A percentile compares a stretch with the other conserved stretches of the same genome.
phyloP scores from a whole-genome alignment of 2,113 vertebrate genomes.

The Syngnathoides biaculeatus region DNA sequence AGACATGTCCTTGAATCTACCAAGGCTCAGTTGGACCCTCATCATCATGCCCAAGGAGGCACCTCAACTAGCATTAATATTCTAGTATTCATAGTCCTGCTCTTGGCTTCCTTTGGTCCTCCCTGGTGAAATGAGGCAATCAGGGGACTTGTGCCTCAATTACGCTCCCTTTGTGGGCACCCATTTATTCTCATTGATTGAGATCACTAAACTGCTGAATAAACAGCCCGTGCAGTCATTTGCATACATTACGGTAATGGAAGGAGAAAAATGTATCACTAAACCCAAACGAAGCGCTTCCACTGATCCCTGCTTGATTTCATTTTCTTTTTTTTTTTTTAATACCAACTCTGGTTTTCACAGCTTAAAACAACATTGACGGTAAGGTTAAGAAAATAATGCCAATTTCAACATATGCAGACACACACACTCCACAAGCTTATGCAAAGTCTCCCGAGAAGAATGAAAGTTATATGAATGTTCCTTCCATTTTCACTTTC shows the following conservation, averaged over 20 bases:
- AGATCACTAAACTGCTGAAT: constrained; percentile 76
- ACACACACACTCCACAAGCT: not conserved
- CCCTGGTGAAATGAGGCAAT: constrained; percentile 61
- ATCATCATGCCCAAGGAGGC: constrained; percentile 33
- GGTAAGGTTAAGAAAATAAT: not conserved
- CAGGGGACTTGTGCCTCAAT: constrained; percentile 67
- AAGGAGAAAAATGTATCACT: constrained; percentile 65
- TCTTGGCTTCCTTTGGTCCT: constrained; percentile 27
- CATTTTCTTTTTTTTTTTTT: not conserved
- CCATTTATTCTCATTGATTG: constrained; percentile 73
- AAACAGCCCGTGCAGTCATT: constrained; percentile 73
- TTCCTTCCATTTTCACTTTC: too few relatives aligned
- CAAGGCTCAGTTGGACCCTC: constrained; percentile 44
- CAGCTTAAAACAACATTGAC: not conserved
- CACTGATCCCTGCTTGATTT: constrained; percentile 18
- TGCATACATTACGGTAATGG: constrained; percentile 75
- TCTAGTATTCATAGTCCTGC: constrained; percentile 47
- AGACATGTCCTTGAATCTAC: constrained; percentile 52
- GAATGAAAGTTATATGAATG: too few relatives aligned
- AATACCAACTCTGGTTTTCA: not conserved
- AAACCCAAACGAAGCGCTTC: constrained; percentile 58
- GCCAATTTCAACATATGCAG: not conserved
- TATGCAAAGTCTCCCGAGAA: too few relatives aligned
- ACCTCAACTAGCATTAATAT: constrained; percentile 56
- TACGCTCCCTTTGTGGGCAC: constrained; percentile 65